phyloP scores from a whole-genome alignment of 2,113 vertebrate genomes.

The Cyprinus carpio region DNA sequence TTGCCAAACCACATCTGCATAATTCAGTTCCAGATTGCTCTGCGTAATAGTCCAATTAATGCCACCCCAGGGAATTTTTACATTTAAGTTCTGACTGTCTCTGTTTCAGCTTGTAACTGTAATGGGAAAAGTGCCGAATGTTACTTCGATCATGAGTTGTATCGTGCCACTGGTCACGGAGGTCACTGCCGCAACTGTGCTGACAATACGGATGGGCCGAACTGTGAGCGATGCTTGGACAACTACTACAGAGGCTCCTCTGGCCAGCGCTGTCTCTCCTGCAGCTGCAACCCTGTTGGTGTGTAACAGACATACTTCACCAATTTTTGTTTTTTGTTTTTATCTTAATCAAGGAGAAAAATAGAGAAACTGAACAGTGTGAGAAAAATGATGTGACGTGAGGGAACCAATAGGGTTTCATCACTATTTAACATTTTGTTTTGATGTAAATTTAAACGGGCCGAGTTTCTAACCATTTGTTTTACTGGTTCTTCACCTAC shows the following conservation, averaged over 20 bases:
- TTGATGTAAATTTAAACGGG: background rate
- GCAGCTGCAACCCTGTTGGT: constrained; percentile 88
- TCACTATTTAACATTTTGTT: background rate
- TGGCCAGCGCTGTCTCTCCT: constrained; percentile 80
- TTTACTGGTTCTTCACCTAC: background rate
- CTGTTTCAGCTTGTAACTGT: constrained; percentile 85
- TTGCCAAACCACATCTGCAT: constrained; percentile 2
- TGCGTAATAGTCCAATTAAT: background rate
- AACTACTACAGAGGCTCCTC: constrained; percentile 81
- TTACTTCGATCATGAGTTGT: constrained; percentile 88
- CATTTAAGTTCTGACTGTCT: background rate
- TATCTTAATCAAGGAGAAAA: no score
- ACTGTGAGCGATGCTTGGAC: constrained; percentile 89
- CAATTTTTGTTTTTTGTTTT: no score
- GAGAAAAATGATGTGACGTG: no score
- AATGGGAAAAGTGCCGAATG: constrained; percentile 86
- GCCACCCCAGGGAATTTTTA: background rate
- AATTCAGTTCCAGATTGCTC: background rate
- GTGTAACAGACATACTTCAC: constrained; percentile 60
- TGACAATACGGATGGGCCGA: constrained; percentile 85
- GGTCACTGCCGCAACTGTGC: constrained; percentile 87
- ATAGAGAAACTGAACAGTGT: no score
- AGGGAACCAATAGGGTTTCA: no score
- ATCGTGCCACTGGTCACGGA: constrained; percentile 89
- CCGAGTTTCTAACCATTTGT: background rate